Evolutionary conservation across 2,888 invertebrate species (phyloP), one percentile per base, ranked within the genome.

Genomic region (Pyrocoelia pectoralis): DNA sequence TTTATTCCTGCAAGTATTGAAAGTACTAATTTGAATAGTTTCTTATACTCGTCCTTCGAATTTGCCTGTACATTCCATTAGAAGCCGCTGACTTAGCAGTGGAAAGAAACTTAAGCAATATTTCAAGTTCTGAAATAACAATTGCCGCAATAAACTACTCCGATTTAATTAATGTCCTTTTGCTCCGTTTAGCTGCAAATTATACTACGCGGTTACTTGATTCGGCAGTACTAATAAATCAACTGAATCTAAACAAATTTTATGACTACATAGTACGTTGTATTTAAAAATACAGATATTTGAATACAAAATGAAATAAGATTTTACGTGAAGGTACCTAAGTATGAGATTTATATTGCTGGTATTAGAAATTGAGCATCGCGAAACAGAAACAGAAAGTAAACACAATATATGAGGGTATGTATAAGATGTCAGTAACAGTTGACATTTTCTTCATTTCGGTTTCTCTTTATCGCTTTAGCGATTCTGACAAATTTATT

Each of bases 141-240:
- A 58, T 58, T 58, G 58, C 43, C 40, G 58, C 46, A 58, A 58
- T 58, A 58, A 58, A 58, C 58, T 58, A 58, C 58, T 41, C 43
- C 58, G 46, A 58, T 58, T 58, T 58, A 58, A 58, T 58, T 58
- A 58, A 58, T 58, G 43, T 41, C 38, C 51, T 41, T 58, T 58
- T 58, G 43, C 51, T 29, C 41, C 41, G 51, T 52, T 50, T 58
- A 58, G 51, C 58, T 58, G 43, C 51, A 58, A 58, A 52, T 58
- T 58, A 52, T 58, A 58, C 43, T 41, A 24, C 51, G 58, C 58
- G 58, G 58, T 58, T 52, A 52, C 52, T 58, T 58, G 43, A 51
- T 58, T 52, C 41, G 58, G 33, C 58, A 58, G 52, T 28, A 24
- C 28, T 24, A 41, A 43, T 58, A 50, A 58, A 58, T 58, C 58